Evolutionary conservation across 2,888 invertebrate genomes (phyloP).

Genomic region (Myathropa florea): DNA sequence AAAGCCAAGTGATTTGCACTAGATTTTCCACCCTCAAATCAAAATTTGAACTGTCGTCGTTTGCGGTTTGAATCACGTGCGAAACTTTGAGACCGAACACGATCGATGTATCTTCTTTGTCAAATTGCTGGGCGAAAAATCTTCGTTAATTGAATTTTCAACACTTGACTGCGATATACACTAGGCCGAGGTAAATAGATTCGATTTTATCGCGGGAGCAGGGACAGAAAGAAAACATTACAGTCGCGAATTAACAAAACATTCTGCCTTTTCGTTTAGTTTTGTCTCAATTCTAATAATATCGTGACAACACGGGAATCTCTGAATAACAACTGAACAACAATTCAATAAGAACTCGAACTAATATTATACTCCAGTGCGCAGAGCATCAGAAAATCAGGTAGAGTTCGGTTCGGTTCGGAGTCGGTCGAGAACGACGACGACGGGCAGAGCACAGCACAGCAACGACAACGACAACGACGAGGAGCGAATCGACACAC

Average conservation of each 20-base stretch:
- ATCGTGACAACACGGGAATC: constrained; percentile 70
- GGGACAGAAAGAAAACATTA: background rate
- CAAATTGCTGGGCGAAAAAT: background rate
- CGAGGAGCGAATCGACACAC: background rate
- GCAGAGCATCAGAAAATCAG: constrained; percentile 67
- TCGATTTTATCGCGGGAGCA: constrained; percentile 6
- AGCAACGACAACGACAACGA: constrained; percentile 1
- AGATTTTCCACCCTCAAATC: background rate
- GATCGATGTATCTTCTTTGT: constrained; percentile 17
- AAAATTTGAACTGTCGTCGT: background rate
- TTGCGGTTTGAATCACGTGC: constrained; percentile 45
- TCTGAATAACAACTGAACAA: constrained; percentile 68
- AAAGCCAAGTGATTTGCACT: background rate
- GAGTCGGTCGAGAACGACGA: constrained; percentile 17
- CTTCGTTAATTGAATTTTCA: background rate
- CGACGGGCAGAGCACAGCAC: constrained; percentile 14
- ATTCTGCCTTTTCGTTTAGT: background rate
- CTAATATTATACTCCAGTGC: constrained; percentile 70
- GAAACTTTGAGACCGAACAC: constrained; percentile 7
- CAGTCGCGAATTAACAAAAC: constrained; percentile 4
- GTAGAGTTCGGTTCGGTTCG: constrained; percentile 45
- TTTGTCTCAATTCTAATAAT: constrained; percentile 56
- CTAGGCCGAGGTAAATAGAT: background rate
- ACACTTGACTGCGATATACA: constrained; percentile 18
- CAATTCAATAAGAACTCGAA: constrained; percentile 70